Conservation (phyloP, 2,113 vertebrate genomes). For the Aepyceros melampus region DNA sequence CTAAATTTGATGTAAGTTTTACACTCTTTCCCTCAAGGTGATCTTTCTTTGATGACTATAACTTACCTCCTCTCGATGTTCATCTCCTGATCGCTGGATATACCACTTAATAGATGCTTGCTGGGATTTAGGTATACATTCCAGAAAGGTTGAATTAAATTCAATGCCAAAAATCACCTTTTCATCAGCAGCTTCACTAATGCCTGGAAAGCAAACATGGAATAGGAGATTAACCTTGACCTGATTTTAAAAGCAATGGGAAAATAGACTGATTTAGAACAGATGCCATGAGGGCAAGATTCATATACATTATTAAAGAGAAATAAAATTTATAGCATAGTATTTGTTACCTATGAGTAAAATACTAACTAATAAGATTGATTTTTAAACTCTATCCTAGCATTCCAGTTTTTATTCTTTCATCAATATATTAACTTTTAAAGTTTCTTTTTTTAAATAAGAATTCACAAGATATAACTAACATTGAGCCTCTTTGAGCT, state of each 20-base stretch:
- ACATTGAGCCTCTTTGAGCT: not conserved
- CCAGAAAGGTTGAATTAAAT: constrained; percentile 97
- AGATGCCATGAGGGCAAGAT: constrained; percentile 76
- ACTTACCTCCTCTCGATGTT: constrained; percentile 93
- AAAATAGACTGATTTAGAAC: constrained; percentile 83
- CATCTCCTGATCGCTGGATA: constrained; percentile 88
- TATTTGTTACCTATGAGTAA: constrained; percentile 65
- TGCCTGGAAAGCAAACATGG: constrained; percentile 84
- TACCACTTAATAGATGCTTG: constrained; percentile 95
- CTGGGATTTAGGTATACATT: constrained; percentile 96
- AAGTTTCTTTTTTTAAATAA: not conserved
- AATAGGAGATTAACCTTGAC: constrained; percentile 83
- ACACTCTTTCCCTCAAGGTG: constrained; percentile 43
- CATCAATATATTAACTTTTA: not conserved
- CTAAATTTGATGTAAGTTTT: constrained; percentile 37
- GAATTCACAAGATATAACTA: not conserved
- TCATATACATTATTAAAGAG: constrained; percentile 65
- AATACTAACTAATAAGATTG: constrained; percentile 57
- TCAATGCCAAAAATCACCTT: constrained; percentile 95
- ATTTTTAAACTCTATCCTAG: constrained; percentile 57
- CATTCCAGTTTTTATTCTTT: not conserved
- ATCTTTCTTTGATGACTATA: constrained; percentile 42
- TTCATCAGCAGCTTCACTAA: constrained; percentile 90
- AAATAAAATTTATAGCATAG: constrained; percentile 76
- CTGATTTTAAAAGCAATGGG: constrained; percentile 82